These are phyloP conservation scores for Uloborus diversus DNA, from an alignment of 1,140 invertebrate species.

Conservation along the genomic window DNA sequence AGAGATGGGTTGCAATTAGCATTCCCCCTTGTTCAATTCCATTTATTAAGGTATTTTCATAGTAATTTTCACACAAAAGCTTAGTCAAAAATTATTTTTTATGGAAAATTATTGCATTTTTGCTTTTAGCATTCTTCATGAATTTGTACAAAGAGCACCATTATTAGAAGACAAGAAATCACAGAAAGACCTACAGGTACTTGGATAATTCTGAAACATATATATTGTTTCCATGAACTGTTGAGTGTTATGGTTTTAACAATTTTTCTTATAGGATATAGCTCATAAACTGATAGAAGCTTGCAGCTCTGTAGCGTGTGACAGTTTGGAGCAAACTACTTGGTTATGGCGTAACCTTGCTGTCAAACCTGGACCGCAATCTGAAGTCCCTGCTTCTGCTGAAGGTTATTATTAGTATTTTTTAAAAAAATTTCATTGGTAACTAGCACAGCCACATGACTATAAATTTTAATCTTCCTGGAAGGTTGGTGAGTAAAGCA, in stretches of 20 bases:
- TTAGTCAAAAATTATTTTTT: slow-evolving; percentile 15
- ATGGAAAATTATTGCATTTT: not conserved
- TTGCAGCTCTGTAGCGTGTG: slow-evolving; percentile 85
- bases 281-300: slow-evolving; percentile 78
- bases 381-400: slow-evolving; percentile 58
- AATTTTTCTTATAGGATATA: slow-evolving; percentile 62
- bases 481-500: too few relatives aligned
- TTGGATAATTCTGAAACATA: not conserved
- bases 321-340: slow-evolving; percentile 88
- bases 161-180: slow-evolving; percentile 83
- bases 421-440: too few relatives aligned
- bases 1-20: slow-evolving; percentile 74
- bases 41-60: slow-evolving; percentile 73
- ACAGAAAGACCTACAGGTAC: slow-evolving; percentile 79
- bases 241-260: too few relatives aligned
- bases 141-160: slow-evolving; percentile 85
- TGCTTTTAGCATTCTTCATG: slow-evolving; percentile 75
- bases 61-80: not conserved
- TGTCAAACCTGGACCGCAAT: slow-evolving; percentile 78
- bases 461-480: too few relatives aligned
- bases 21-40: slow-evolving; percentile 82
- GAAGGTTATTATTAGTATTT: too few relatives aligned
- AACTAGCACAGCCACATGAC: too few relatives aligned
- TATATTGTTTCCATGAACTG: not conserved
- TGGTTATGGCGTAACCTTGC: slow-evolving; percentile 89